Conservation (phyloP, 2,797 vertebrate species). For the Agapornis canus region DNA sequence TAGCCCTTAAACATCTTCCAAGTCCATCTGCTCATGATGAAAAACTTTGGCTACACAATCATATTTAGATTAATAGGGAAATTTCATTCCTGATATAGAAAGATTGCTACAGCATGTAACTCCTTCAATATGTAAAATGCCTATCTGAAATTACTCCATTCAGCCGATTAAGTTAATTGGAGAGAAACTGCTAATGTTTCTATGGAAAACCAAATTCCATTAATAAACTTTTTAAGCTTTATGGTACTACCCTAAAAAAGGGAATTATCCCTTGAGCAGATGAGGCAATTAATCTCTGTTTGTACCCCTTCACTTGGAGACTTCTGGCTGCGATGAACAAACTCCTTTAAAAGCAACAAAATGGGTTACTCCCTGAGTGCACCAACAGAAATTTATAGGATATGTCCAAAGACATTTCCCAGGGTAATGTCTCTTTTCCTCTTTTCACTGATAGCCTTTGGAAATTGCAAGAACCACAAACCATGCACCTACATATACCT, state of each 20-base stretch:
- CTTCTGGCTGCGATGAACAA: background rate
- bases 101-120: background rate
- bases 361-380: background rate
- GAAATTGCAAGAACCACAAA: background rate
- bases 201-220: background rate
- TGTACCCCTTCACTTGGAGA: background rate
- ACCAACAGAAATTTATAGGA: background rate
- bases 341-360: slow-evolving; percentile 30
- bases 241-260: background rate
- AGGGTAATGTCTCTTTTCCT: background rate
- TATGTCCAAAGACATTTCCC: background rate
- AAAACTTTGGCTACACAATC: background rate
- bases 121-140: background rate
- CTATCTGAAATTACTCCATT: background rate
- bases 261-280: background rate
- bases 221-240: slow-evolving; percentile 1
- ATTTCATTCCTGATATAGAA: background rate
- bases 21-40: background rate
- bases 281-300: slow-evolving; percentile 25
- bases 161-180: background rate
- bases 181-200: slow-evolving; percentile 6
- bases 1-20: background rate
- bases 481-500: background rate
- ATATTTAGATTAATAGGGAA: background rate
- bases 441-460: background rate